Conservation (phyloP, 2,888 invertebrate species). For the Lasius fuliginosus region DNA sequence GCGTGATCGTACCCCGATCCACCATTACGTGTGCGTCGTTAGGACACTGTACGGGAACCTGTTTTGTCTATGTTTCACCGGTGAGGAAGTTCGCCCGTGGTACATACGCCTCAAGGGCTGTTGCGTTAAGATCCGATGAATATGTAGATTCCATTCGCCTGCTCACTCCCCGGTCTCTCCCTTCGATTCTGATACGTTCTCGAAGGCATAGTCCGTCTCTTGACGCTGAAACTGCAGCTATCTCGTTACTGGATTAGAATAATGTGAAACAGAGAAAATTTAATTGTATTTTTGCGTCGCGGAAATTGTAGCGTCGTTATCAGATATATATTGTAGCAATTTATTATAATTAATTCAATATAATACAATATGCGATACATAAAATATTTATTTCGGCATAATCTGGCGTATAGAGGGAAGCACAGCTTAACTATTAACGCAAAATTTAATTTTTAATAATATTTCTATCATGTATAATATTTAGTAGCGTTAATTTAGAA, state of each 20-base stretch:
- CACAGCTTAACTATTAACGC: background rate
- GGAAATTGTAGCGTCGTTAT: background rate
- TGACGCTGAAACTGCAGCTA: conserved; percentile 24
- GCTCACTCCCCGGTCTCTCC: conserved; percentile 35
- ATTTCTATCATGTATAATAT: background rate
- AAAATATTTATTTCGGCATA: conserved; percentile 2
- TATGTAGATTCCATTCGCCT: conserved; percentile 75
- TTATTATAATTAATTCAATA: conserved; percentile 5
- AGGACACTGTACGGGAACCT: conserved; percentile 54
- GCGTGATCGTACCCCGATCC: conserved; percentile 1
- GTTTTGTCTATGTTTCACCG: conserved; percentile 67
- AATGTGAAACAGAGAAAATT: conserved; percentile 21
- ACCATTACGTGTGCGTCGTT: conserved; percentile 59
- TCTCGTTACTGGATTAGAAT: conserved; percentile 39
- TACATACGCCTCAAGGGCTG: conserved; percentile 67
- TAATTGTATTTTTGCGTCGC: conserved; percentile 12
- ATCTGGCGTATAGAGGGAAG: background rate
- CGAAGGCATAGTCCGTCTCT: conserved; percentile 20
- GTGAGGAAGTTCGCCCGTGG: conserved; percentile 66
- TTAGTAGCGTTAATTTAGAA: background rate
- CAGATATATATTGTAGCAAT: background rate
- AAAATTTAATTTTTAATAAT: background rate
- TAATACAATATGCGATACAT: background rate
- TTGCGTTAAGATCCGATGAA: conserved; percentile 74
- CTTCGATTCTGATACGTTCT: conserved; percentile 44